These are phyloP conservation scores for Chrysolina americana DNA, from an alignment of 2,888 invertebrate species.

Conservation along the genomic window DNA sequence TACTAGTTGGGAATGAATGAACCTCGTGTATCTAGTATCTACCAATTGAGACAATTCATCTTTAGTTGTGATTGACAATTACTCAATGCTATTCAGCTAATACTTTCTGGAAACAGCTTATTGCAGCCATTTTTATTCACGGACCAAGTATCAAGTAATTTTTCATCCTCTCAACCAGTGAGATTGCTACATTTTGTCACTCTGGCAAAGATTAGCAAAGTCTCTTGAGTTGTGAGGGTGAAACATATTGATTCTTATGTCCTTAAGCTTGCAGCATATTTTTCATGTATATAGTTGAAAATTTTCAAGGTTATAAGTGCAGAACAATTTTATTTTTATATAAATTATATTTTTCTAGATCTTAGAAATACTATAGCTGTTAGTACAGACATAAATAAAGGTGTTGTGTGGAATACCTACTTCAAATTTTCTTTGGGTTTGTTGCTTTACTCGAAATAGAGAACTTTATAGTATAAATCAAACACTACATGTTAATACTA, in stretches of 20 bases:
- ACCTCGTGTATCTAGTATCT: no score
- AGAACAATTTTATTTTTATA: constrained; percentile 66
- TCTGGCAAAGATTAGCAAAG: background rate
- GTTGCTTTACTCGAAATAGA: background rate
- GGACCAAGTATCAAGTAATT: background rate
- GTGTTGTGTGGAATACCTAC: background rate
- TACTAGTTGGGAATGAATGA: no score
- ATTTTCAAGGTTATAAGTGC: constrained; percentile 54
- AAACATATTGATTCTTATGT: background rate
- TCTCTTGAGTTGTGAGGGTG: no score
- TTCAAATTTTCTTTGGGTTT: background rate
- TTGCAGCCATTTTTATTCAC: background rate
- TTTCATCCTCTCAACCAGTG: background rate
- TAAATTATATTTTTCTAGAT: constrained; percentile 63
- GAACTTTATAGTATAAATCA: background rate
- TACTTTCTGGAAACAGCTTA: background rate
- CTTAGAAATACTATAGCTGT: constrained; percentile 28
- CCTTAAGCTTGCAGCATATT: constrained; percentile 8
- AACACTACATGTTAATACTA: background rate
- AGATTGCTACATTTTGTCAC: constrained; percentile 1
- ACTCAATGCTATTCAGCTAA: background rate
- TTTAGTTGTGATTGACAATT: no score
- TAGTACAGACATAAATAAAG: constrained; percentile 2
- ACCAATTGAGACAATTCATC: no score
- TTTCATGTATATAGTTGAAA: constrained; percentile 51